phyloP scores from a whole-genome alignment of 2,888 invertebrate species.

The Chesias legatella region DNA sequence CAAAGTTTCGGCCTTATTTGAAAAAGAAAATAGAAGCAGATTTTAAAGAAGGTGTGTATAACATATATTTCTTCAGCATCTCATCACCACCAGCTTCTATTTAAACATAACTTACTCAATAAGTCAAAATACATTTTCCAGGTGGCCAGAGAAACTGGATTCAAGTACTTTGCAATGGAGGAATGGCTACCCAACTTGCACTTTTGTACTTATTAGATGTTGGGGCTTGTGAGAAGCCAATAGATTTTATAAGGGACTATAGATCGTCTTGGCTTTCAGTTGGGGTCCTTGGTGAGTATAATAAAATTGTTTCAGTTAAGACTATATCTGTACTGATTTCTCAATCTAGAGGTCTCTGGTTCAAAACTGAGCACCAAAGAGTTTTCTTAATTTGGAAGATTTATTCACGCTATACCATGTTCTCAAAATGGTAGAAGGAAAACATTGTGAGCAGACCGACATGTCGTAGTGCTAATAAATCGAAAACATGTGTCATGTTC shows the following conservation, averaged over 20 bases:
- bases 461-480: too few species aligned
- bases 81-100: too few species aligned
- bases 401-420: too few species aligned
- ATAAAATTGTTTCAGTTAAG: background rate
- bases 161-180: constrained; percentile 93
- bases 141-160: constrained; percentile 94
- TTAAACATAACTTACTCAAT: too few species aligned
- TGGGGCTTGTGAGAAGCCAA: constrained; percentile 87
- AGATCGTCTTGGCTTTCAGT: constrained; percentile 91
- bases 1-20: constrained; percentile 84
- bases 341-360: too few species aligned
- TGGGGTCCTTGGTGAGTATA: constrained; percentile 84
- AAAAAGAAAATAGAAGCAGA: constrained; percentile 87
- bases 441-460: too few species aligned
- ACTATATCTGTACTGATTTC: too few species aligned
- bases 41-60: constrained; percentile 87
- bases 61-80: background rate
- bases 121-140: constrained; percentile 41
- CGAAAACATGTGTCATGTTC: too few species aligned
- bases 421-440: too few species aligned
- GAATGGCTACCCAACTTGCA: constrained; percentile 90
- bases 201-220: constrained; percentile 89
- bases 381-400: too few species aligned
- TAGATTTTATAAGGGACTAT: constrained; percentile 88
- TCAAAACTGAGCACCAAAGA: too few species aligned